A percentile compares a stretch with the other conserved stretches of the same genome.
These are phyloP conservation scores for Bedellia somnulentella DNA, from an alignment of 2,888 invertebrate genomes.

Conservation along the genomic window DNA sequence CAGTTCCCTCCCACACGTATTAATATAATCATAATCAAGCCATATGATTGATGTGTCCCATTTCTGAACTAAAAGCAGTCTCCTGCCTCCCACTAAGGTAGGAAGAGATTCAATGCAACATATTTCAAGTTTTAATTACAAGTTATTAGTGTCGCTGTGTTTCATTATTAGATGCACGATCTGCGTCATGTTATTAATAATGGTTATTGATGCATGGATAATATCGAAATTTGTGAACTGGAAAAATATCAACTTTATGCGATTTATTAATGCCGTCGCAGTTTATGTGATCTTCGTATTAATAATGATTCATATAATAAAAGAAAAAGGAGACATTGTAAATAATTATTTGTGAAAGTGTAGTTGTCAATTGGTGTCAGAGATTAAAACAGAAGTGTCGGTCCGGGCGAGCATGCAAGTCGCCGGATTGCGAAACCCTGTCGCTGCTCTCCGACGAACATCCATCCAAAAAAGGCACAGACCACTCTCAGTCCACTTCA, in stretches of 20 bases:
- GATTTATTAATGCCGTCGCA: too few species aligned
- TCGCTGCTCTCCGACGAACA: constrained; percentile 14
- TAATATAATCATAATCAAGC: constrained; percentile 17
- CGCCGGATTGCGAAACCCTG: constrained; percentile 15
- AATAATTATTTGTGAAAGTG: too few species aligned
- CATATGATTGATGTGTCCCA: constrained; percentile 24
- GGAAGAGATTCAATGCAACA: neutral
- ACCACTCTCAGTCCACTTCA: constrained; percentile 14
- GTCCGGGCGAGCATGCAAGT: constrained; percentile 1
- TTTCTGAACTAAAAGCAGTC: constrained; percentile 14
- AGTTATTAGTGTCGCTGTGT: constrained; percentile 13
- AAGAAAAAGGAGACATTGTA: too few species aligned
- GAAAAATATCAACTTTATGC: too few species aligned
- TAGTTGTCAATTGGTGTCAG: constrained; percentile 1
- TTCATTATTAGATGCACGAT: too few species aligned
- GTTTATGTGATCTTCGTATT: too few species aligned
- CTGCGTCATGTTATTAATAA: too few species aligned
- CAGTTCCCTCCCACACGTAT: constrained; percentile 6
- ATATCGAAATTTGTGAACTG: too few species aligned
- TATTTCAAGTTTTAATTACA: constrained; percentile 12
- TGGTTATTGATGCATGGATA: too few species aligned
- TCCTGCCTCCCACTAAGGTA: constrained; percentile 16
- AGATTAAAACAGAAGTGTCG: constrained; percentile 3
- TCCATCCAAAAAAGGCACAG: constrained; percentile 17
- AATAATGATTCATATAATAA: too few species aligned